Base-by-base conservation (phyloP, 2,888 invertebrate species). In the Sthenelais limicola region DNA sequence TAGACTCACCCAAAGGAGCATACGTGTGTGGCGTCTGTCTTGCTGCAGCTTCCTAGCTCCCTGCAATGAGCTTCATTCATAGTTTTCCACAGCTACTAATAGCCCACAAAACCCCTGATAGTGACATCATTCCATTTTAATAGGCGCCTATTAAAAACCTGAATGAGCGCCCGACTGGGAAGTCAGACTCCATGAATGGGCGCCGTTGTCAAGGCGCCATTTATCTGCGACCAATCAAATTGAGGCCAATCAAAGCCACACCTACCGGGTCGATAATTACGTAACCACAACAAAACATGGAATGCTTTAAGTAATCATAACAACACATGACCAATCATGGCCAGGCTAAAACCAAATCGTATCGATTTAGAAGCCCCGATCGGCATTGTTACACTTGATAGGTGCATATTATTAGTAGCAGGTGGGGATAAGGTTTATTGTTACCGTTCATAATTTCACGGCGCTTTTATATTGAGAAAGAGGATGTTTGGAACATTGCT, bases 101-200 rank as follows among this genome's bases (percentile, higher is more conserved):
- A 15, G 32, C 30, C 32, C 18, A 33, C 54, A 54, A 32, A 28
- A 32, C 30, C 56, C 28, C 18, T 18, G 32, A 56, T 56, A 56
- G 56, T 56, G 56, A 56, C 56, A 56, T 56, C 56, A 56, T 56
- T 56, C 33, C 56, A 56, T 32, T 56, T 56, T 56, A 56, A 56
- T 56, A 56, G 32, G 56, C 30, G 56, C 24, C 56, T 32, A 56
- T 56, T 56, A 56, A 56, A 56, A 56, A 56, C 32, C 33, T 56
- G 56, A 56, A 56, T 56, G 56, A 33, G 56, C 56, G 28, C 56
- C 5, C 32, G 18, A n/a, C 18, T 56, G 28, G 21, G 21, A 32
- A 26, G 43, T 43, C 43, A 18, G 43, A 12, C n/a, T n/a, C n/a
- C 43, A 21, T 56, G 56, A 56, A 56, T 24, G 56, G 21, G 56